Percentiles rank a stretch among this genome's conserved stretches.
phyloP scores from a whole-genome alignment of 2,113 vertebrate genomes.

The Tupaia chinensis region DNA sequence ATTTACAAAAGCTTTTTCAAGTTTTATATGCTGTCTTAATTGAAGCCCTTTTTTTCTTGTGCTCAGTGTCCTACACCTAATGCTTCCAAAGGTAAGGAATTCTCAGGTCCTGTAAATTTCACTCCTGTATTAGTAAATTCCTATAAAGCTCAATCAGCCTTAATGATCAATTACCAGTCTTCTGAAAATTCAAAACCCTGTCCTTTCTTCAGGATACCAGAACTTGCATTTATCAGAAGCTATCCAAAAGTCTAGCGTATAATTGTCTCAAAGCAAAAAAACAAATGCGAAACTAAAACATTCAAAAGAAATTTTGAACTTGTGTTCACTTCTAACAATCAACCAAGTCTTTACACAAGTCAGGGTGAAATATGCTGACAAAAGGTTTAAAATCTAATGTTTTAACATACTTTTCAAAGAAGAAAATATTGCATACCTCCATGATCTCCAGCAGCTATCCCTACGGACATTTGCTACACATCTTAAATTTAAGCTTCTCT shows the following conservation, averaged over 20 bases:
- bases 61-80: too few species aligned
- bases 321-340: conserved; percentile 1
- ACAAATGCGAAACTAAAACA: not conserved
- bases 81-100: not conserved
- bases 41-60: not conserved
- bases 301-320: not conserved
- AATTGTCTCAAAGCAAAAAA: not conserved
- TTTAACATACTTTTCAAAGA: not conserved
- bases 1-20: not conserved
- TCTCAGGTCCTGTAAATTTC: not conserved
- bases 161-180: not conserved
- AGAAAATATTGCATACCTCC: not conserved
- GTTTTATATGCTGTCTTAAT: not conserved
- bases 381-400: not conserved
- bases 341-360: not conserved
- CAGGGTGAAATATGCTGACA: not conserved
- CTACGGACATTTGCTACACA: not conserved
- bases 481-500: not conserved
- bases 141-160: not conserved
- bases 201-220: not conserved
- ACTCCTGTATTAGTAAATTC: not conserved
- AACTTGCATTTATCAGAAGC: not conserved
- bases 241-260: not conserved
- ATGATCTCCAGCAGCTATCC: not conserved
- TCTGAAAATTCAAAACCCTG: not conserved